These are phyloP conservation scores for Diuraphis noxia DNA, from an alignment of 1,140 invertebrate genomes.

Conservation along the genomic window DNA sequence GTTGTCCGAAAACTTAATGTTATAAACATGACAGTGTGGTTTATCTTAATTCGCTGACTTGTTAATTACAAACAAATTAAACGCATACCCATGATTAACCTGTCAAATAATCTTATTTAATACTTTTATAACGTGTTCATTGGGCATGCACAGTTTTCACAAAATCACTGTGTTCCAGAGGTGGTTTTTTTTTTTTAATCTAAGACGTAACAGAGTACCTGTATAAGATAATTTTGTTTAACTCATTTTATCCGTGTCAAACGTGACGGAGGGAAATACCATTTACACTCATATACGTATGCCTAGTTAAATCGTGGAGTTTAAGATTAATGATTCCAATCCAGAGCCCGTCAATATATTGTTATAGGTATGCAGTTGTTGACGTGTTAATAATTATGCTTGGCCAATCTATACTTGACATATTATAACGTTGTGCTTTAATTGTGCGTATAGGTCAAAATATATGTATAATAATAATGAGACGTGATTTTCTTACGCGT, in stretches of 20 bases:
- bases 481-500: background rate
- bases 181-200: background rate
- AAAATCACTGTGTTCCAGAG: background rate
- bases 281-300: background rate
- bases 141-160: background rate
- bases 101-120: background rate
- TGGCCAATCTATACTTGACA: background rate
- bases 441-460: background rate
- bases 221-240: background rate
- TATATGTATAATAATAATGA: background rate
- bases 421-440: background rate
- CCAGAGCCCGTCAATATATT: background rate
- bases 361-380: background rate
- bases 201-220: background rate
- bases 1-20: background rate
- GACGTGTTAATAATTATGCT: background rate
- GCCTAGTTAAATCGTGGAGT: too few relatives aligned
- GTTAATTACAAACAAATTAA: constrained; percentile 14
- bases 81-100: constrained; percentile 14
- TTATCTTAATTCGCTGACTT: constrained; percentile 9
- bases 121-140: background rate
- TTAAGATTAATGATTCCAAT: background rate
- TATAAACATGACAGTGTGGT: background rate
- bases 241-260: background rate
- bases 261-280: background rate